Evolutionary conservation across 2,113 vertebrate genomes (phyloP).

Genomic region (Nerophis ophidion): DNA sequence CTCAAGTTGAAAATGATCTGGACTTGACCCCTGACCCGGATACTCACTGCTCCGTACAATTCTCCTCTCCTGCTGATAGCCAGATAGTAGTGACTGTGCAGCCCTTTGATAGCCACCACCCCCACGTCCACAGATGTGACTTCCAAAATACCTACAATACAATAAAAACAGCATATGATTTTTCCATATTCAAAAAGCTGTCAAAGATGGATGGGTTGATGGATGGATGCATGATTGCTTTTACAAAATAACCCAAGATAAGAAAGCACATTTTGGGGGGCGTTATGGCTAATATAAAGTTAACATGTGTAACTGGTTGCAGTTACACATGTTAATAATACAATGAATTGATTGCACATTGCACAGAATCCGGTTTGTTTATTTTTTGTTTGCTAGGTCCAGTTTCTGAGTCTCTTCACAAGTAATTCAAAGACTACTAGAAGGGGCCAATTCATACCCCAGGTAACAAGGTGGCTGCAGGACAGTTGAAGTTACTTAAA

Average conservation of each 20-base stretch:
- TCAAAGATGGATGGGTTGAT: neutral
- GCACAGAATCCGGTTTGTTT: constrained; percentile 43
- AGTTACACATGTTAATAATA: constrained; percentile 38
- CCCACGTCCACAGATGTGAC: constrained; percentile 96
- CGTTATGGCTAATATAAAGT: constrained; percentile 12
- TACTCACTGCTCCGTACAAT: constrained; percentile 94
- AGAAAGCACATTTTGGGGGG: neutral
- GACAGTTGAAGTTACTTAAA: constrained; percentile 57
- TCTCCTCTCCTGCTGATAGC: constrained; percentile 93
- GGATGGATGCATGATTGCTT: neutral
- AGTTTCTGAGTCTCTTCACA: constrained; percentile 33
- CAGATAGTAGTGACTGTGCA: constrained; percentile 93
- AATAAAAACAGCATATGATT: constrained; percentile 27
- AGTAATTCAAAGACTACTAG: constrained; percentile 41
- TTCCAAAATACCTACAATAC: constrained; percentile 83
- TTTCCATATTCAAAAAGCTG: constrained; percentile 4
- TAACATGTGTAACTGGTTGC: constrained; percentile 46
- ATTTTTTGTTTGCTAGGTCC: constrained; percentile 48
- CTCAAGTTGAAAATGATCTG: constrained; percentile 35
- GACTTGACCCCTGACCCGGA: constrained; percentile 50
- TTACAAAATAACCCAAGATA: neutral
- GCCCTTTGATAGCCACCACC: constrained; percentile 90
- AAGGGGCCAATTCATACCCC: constrained; percentile 48
- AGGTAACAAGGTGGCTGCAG: constrained; percentile 38
- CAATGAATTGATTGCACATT: constrained; percentile 26